A percentile compares a stretch with the other conserved stretches of the same genome.
phyloP scores from a whole-genome alignment of 2,888 invertebrate species.

The Aphodius sticticus region DNA sequence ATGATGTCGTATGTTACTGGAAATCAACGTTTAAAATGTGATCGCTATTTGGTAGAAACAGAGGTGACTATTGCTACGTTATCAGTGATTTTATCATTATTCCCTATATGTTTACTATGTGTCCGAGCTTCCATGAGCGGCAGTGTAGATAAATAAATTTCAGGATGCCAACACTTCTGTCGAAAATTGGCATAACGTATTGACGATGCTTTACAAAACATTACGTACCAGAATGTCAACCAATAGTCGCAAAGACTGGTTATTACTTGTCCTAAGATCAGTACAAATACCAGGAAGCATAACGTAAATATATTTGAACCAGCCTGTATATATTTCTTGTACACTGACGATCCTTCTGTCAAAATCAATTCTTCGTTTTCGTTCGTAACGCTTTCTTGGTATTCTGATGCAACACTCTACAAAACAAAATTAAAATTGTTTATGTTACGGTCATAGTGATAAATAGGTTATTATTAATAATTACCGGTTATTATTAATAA shows the following conservation, averaged over 20 bases:
- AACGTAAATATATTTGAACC: constrained; percentile 70
- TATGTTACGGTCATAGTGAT: too few species aligned
- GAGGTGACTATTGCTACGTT: too few species aligned
- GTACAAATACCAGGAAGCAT: constrained; percentile 63
- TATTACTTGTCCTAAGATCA: constrained; percentile 72
- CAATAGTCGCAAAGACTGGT: constrained; percentile 80
- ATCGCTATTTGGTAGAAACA: too few species aligned
- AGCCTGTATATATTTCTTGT: constrained; percentile 73
- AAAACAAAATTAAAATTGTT: constrained; percentile 6
- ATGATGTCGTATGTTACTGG: too few species aligned
- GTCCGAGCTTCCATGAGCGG: too few species aligned
- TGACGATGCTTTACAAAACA: neutral
- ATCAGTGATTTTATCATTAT: too few species aligned
- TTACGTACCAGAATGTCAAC: constrained; percentile 76
- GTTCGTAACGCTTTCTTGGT: constrained; percentile 9
- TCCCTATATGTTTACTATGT: too few species aligned
- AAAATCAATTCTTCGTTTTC: constrained; percentile 35
- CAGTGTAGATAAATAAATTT: too few species aligned
- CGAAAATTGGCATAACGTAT: neutral
- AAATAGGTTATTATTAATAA: too few species aligned
- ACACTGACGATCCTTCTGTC: constrained; percentile 58
- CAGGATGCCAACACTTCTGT: too few species aligned
- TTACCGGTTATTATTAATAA: too few species aligned
- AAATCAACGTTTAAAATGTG: too few species aligned
- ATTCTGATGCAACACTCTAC: constrained; percentile 29